Conservation (phyloP, 1,140 invertebrate genomes). For the Drosophila elegans region DNA sequence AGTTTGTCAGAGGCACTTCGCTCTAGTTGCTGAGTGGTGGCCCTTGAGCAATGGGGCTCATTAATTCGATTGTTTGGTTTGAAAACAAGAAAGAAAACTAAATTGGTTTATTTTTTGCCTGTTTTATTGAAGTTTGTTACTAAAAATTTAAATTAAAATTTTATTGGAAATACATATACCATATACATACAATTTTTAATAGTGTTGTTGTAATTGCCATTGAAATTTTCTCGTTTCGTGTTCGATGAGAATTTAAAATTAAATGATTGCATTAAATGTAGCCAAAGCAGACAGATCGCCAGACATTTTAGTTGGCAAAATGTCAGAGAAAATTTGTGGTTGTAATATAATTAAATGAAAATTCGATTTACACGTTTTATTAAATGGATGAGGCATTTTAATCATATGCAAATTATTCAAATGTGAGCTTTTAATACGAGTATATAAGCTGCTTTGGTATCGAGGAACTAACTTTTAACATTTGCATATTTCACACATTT, state of each 20-base stretch:
- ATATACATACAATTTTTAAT: constrained; percentile 58
- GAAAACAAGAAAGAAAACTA: constrained; percentile 12
- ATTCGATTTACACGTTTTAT: constrained; percentile 16
- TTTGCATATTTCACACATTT: constrained; percentile 34
- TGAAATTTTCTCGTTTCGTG: constrained; percentile 13
- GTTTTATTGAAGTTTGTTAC: constrained; percentile 68
- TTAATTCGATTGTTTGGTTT: constrained; percentile 29
- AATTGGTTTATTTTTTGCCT: constrained; percentile 34
- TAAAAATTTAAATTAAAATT: constrained; percentile 63
- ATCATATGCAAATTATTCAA: constrained; percentile 42
- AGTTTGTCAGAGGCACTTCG: constrained; percentile 34
- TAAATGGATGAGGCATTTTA: constrained; percentile 14
- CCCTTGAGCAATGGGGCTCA: constrained; percentile 36
- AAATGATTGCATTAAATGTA: constrained; percentile 39
- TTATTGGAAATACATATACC: constrained; percentile 65
- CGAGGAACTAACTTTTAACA: constrained; percentile 63
- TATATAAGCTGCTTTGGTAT: constrained; percentile 45
- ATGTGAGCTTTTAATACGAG: constrained; percentile 40
- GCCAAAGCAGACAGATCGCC: constrained; percentile 33
- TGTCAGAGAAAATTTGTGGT: constrained; percentile 20
- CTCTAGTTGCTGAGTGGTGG: constrained; percentile 15
- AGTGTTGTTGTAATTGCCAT: constrained; percentile 41
- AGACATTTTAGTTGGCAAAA: constrained; percentile 48
- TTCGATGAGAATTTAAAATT: constrained; percentile 30
- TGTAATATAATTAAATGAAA: constrained; percentile 40